Base-by-base conservation (phyloP, 2,888 invertebrate genomes). In the Maniola hyperantus region DNA sequence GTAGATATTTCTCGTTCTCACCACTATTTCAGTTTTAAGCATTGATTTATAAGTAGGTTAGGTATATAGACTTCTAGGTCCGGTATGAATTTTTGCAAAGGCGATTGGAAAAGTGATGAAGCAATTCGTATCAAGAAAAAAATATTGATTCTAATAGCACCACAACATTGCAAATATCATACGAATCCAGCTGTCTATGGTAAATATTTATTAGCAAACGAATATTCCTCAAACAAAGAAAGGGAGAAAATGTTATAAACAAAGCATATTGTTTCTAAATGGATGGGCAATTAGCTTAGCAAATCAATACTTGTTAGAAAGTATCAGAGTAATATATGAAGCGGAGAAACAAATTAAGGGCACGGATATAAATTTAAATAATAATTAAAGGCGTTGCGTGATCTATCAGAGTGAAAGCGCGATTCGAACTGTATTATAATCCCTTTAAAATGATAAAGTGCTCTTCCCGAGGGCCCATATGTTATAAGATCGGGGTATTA, bases 341-440 rank as follows among this genome's bases (percentile, higher is more conserved):
- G 57, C 58, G 39, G 48, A 64, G 64, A 66, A 65, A 67, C 67
- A 67, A 70, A 70, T 67, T 70, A 70, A 67, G 65, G 59, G 62
- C 67, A 65, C 59, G 70, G 58, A 70, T 67, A 65, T 65, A 70
- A 70, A 70, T 70, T 70, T 67, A 65, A 70, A 70, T 70, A 70
- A 67, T 68, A 70, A 70, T 64, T 59, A 59, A 61, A 68, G 65
- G 36, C 78, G 74, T 85, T 77, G 84, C 88, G 88, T 88, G 88
- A 87, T 85, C 84, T 79, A 81, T 75, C 75, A 76, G 76, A 81
- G 86, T 84, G 87, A 88, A 87, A 88, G 88, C 82, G 72, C 73
- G 76, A 74, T 80, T 68, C 80, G 83, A 87, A 83, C 84, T 81
- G 83, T 83, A 82, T 83, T 81, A 82, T 80, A 82, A 80, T 79